Percentiles rank a stretch among this genome's conserved stretches.
phyloP scores from a whole-genome alignment of 1,140 invertebrate genomes.

The Zeugodacus cucurbitae region DNA sequence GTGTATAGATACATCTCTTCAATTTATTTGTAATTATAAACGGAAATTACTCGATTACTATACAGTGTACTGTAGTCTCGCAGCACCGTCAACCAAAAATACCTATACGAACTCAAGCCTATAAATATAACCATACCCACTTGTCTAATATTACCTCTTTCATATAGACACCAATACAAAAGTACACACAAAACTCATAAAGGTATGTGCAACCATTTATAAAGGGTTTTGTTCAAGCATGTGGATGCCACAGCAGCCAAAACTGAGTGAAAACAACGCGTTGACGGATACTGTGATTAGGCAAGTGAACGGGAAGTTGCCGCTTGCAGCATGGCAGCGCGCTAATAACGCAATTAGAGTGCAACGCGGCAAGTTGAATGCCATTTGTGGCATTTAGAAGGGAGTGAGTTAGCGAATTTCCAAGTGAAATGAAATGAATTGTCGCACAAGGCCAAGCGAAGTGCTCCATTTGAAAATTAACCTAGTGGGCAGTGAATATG shows the following conservation, averaged over 20 bases:
- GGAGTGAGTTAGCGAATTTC: background rate
- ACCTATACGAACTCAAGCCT: no score
- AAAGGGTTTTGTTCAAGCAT: background rate
- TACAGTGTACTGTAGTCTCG: no score
- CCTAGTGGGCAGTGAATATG: background rate
- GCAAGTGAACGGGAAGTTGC: background rate
- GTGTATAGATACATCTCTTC: background rate
- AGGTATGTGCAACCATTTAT: background rate
- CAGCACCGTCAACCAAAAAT: no score
- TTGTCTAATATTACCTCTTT: no score
- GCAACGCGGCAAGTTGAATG: constrained; percentile 1
- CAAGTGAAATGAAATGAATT: constrained; percentile 1
- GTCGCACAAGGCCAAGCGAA: background rate
- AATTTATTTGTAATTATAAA: background rate
- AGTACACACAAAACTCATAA: background rate
- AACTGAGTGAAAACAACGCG: background rate
- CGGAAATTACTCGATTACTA: background rate
- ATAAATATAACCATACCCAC: no score
- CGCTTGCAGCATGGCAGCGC: background rate
- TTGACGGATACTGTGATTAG: constrained; percentile 10
- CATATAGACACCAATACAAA: background rate
- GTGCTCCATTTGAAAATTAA: background rate
- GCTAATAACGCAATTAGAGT: constrained; percentile 27
- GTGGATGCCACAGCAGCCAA: background rate
- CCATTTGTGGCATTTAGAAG: background rate